Percentiles rank a stretch among this genome's conserved stretches.
Evolutionary conservation across 2,888 invertebrate genomes (phyloP).

Genomic region (Oscheius onirici): DNA sequence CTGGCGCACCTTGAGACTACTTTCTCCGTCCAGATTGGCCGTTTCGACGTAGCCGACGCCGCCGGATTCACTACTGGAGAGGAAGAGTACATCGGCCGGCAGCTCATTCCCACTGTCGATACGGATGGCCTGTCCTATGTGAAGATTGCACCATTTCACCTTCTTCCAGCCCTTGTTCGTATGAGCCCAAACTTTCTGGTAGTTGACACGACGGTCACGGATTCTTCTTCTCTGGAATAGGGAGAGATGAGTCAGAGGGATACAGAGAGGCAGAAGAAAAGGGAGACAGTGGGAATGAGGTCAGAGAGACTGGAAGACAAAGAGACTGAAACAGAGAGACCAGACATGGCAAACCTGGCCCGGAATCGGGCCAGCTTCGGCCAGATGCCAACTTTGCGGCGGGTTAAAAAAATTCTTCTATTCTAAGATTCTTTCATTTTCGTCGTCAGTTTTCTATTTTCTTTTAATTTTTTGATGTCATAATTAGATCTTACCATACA

Average conservation of each 20-base stretch:
- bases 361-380: too few species aligned
- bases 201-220: conserved; percentile 93
- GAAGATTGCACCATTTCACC: conserved; percentile 82
- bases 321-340: background rate
- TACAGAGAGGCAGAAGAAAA: too few species aligned
- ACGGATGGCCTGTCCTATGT: conserved; percentile 87
- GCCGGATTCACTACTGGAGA: conserved; percentile 84
- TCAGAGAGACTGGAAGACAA: background rate
- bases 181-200: conserved; percentile 84
- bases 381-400: too few species aligned
- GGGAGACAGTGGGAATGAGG: background rate
- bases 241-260: too few species aligned
- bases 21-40: conserved; percentile 96
- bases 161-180: conserved; percentile 82
- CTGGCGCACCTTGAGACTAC: conserved; percentile 82
- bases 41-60: conserved; percentile 93
- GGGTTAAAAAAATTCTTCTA: too few species aligned
- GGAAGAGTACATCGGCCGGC: conserved; percentile 90
- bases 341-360: too few species aligned
- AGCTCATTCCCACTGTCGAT: conserved; percentile 90
- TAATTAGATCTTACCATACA: too few species aligned
- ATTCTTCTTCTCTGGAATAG: conserved; percentile 88
- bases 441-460: too few species aligned
- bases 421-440: too few species aligned
- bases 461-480: too few species aligned